Evolutionary conservation across 2,797 vertebrate species (phyloP), one percentile per base, ranked within the genome.

Genomic region (Protonibea diacanthus): DNA sequence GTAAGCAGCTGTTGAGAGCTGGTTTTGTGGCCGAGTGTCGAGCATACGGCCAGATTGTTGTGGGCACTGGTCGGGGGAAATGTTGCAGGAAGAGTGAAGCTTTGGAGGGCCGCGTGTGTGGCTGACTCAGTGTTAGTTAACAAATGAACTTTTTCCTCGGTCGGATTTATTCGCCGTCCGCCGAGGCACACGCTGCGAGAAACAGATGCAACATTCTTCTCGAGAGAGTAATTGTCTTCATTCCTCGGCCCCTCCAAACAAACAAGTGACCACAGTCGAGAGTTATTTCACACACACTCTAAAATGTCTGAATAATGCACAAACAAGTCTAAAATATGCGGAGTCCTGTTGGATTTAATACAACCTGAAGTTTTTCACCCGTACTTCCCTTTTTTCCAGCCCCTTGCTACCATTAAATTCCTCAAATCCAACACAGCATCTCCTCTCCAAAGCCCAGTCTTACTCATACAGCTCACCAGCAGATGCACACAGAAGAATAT

Each of bases 1-100:
- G 80, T 80, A 82, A 90, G 92, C 90, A 92, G 92, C 90, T 87
- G 91, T 38, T 85, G 81, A 86, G 88, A 74, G 90, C 85, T 82
- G 90, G 86, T 89, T 91, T 90, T 90, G 85, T 78, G 91, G 88
- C 65, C 5, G 78, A 84, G 84, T 73, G 87, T 78, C 29, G 33
- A 90, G 81, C 87, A 60, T 71, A 73, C 45, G 61, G 78, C 71
- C 89, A 77, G 81, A 86, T 84, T 91, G 89, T 91, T 92, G 90
- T 81, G 91, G 86, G 70, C 69, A 61, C 77, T 64, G 51, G 65
- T 71, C n/a, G 74, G 59, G 8, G 72, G 76, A 83, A 74, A 63
- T 71, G 71, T 29, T 23, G 40, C 63, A 60, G 74, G 60, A 73
- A 65, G 75, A 42, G 13, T 0, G 12, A 4, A 44, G 53, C 23